Evolutionary conservation across 2,113 vertebrate genomes (phyloP).

Genomic region (Salvelinus namaycush): DNA sequence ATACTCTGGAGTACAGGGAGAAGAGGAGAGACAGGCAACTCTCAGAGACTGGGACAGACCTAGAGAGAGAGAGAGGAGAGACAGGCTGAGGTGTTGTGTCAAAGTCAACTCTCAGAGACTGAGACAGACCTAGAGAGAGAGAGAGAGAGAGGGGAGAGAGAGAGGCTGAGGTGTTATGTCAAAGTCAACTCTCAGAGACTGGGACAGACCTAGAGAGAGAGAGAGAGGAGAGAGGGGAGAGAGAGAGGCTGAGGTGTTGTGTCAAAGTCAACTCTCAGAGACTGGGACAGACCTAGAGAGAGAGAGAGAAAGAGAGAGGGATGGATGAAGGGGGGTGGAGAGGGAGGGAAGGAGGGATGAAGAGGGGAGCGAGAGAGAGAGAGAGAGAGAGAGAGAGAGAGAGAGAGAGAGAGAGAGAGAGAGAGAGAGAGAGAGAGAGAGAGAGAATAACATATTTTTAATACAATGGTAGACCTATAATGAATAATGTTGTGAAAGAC

Average conservation of each 20-base stretch:
- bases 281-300: background rate
- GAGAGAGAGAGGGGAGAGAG: background rate
- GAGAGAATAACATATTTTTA: no score
- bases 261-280: no score
- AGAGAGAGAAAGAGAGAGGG: background rate
- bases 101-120: no score
- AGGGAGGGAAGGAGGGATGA: background rate
- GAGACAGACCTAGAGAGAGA: background rate
- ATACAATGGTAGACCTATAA: no score
- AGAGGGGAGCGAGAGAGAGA: background rate
- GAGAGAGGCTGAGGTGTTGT: no score
- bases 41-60: conserved; percentile 52
- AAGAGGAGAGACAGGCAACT: background rate
- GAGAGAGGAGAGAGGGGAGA: conserved; percentile 2
- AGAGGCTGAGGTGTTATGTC: conserved; percentile 4
- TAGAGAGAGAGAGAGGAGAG: conserved; percentile 22
- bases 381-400: background rate
- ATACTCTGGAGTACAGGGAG: conserved; percentile 65
- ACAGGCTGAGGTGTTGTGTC: no score
- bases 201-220: no score
- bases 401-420: background rate
- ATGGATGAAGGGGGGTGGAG: background rate
- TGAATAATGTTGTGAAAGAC: no score
- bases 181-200: no score
- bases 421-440: background rate